Evolutionary conservation across 2,113 vertebrate species (phyloP), one percentile per base, ranked within the genome.

Genomic region (Onychostruthus taczanowskii): DNA sequence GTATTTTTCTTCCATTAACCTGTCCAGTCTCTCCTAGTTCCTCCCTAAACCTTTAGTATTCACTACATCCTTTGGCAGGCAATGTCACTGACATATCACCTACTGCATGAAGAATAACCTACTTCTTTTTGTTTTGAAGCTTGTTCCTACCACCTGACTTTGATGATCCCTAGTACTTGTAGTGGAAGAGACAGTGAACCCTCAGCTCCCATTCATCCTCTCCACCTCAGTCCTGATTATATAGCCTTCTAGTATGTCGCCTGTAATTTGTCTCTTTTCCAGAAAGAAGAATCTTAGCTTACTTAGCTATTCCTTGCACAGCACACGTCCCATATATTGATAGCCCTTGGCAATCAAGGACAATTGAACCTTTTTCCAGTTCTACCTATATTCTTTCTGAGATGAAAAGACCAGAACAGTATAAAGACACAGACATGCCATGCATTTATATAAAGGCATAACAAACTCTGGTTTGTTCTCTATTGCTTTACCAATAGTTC

Each of bases 341-440:
- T 95, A 95, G 94, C 31, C 91, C 86, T 93, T 96, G 91, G 94
- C 91, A 95, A 95, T 97, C 95, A 96, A 96, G 95, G 95, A 94
- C 93, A 94, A 96, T 94, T 92, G 94, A 97, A 95, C 84, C 76
- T 95, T 94, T 96, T 96, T 92, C 89, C 86, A 91, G 80, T 94
- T 89, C 91, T 84, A 44, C 80, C 73, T 94, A 61, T 72, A 89
- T 87, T 90, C 91, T 92, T 90, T 93, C 91, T 89, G 89, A 96
- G 93, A 96, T 89, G 68, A 94, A 96, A 95, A 92, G 96, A 94
- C 76, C 89, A 90, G 79, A 94, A 78, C 23, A 84, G 64, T 74
- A 92, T 73, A 94, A 95, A 95, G 89, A 87, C 76, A 75, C 33
- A 81, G 84, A 87, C 69, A 11, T 11, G 6, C 35, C 84, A 84